A percentile compares a stretch with the other conserved stretches of the same genome.
Evolutionary conservation across 2,113 vertebrate genomes (phyloP).

Genomic region (Pampusana beccarii): DNA sequence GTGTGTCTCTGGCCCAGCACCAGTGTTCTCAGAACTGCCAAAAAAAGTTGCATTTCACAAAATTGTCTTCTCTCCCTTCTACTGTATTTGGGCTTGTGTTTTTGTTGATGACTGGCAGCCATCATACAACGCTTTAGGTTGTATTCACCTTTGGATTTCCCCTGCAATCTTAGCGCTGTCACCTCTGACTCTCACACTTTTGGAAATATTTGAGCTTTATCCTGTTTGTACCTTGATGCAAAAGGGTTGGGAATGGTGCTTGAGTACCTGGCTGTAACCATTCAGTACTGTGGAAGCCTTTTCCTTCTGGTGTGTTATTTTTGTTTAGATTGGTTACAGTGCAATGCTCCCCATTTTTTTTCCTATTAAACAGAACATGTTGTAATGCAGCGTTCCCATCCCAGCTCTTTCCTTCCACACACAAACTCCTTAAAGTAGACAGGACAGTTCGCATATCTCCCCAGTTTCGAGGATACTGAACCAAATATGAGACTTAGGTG

Average conservation of each 20-base stretch:
- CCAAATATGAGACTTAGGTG: rapidly evolving
- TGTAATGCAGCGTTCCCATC: neutral
- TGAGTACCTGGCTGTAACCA: too few species aligned
- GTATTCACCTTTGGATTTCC: rapidly evolving
- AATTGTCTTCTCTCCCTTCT: neutral
- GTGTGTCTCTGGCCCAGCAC: neutral
- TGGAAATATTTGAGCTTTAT: neutral
- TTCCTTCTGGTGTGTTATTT: neutral
- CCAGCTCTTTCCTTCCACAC: neutral
- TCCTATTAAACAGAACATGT: too few species aligned
- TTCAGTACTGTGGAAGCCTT: neutral
- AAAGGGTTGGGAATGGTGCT: neutral
- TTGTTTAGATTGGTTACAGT: neutral
- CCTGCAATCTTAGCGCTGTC: neutral
- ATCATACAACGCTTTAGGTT: neutral
- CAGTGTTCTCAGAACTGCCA: neutral
- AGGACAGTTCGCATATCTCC: rapidly evolving
- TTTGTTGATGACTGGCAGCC: neutral
- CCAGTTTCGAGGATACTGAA: neutral
- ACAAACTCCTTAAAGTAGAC: neutral
- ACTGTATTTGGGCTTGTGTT: neutral
- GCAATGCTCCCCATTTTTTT: neutral
- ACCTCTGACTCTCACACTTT: neutral
- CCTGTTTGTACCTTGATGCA: neutral
- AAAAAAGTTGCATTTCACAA: neutral